Base-by-base conservation (phyloP, 2,113 vertebrate species). In the Accipiter cooperii region DNA sequence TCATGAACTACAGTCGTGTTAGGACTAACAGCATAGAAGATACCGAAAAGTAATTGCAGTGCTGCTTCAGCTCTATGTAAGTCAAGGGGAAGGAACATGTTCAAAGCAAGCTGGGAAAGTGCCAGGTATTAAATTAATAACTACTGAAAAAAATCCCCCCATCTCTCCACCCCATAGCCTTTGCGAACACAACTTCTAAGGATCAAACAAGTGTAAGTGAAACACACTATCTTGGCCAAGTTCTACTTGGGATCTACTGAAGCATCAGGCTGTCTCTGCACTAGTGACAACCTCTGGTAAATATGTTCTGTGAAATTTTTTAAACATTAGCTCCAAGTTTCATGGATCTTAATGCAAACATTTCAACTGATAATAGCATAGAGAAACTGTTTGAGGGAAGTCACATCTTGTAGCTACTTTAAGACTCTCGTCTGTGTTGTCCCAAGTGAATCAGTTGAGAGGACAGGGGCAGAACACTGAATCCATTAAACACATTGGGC, bases 401-500 rank as follows among this genome's bases (percentile, higher is more conserved):
- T 77, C 36, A 68, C 49, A 87, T 95, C 85, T 64, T 84, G 69
- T 81, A 89, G 69, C 73, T 79, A 44, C 79, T 94, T 90, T 90
- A 95, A 89, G 71, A 81, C 57, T 80, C 54, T 71, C 54, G 31
- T 20, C 64, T 94, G 13, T 40, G 17, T 33, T 58, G 44, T 94
- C 95, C 89, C 89, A 90, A 33, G 77, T 90, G 94, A 89, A 58
- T 81, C 63, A 70, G 63, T 44, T 80, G 60, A 81, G 89, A 87
- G 76, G 96, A 92, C 77, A 92, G 80, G 38, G 65, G 44, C 61
- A 87, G 86, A 92, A 84, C 47, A 49, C 31, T 74, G 85, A 86
- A 93, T 93, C 93, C 92, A 95, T 95, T 90, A 92, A 90, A 89
- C 47, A 73, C 12, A 16, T 92, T 65, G 80, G 44, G 80, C 89